Evolutionary conservation across 2,797 vertebrate genomes (phyloP), one percentile per base, ranked within the genome.

Genomic region (Hoplostethus atlanticus): DNA sequence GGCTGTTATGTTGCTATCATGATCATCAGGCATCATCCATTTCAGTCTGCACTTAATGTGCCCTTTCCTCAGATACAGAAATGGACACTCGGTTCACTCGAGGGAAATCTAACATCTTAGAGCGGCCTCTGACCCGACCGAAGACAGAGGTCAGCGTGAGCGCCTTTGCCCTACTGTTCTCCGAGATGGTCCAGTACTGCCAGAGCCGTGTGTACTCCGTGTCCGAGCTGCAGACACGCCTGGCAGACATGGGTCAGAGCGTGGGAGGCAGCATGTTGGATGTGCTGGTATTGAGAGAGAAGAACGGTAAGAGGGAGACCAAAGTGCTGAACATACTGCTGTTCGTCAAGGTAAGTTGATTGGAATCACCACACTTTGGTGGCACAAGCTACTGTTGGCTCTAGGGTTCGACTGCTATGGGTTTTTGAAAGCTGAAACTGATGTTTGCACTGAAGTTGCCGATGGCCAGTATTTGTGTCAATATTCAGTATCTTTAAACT

Each of bases 181-280:
- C 97, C 0, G 98, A 99, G 94, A 96, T 98, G 91, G 97, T 99
- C 0, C 97, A 99, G 94, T 98, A 99, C 91, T 98, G 98, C 68
- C 97, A 99, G 94, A 96, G 96, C 85, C 95, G 97, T 0, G 98
- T 98, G 5, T 98, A 97, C 92, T 99, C 97, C 0, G 97, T 99
- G 79, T 95, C 96, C 0, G 97, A 98, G 92, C 96, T 99, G 25
- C 97, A 99, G 87, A 95, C 95, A 0, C 96, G 96, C 2, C 94
- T 98, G 56, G 95, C 97, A 0, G 95, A 94, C 3, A 91, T 98
- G 92, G 98, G 98, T 15, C 96, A 96, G 75, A 95, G 96, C 0
- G 97, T 99, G 0, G 98, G 98, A 0, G 94, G 94, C 0, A 95
- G 97, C 3, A 92, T 97, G 44, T 91, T 99, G 60, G 98, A 99